phyloP scores from a whole-genome alignment of 2,113 vertebrate species.

The Sinocyclocheilus maitianheensis region DNA sequence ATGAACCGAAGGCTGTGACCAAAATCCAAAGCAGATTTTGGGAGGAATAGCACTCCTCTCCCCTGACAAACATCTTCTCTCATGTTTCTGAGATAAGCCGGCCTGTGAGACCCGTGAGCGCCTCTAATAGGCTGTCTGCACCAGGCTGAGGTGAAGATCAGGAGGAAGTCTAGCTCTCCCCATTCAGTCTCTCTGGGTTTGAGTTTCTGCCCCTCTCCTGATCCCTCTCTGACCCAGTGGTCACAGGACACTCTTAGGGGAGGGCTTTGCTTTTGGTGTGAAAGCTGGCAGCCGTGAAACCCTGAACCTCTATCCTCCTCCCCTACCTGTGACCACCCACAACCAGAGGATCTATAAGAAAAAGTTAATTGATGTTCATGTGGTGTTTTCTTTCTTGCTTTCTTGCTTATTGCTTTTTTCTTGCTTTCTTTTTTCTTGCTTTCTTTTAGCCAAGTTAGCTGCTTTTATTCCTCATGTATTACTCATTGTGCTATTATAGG shows the following conservation, averaged over 20 bases:
- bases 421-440: background rate
- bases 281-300: slow-evolving; percentile 43
- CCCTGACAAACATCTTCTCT: slow-evolving; percentile 58
- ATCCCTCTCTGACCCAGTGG: slow-evolving; percentile 37
- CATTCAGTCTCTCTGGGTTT: slow-evolving; percentile 42
- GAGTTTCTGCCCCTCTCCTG: slow-evolving; percentile 54
- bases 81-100: slow-evolving; percentile 48
- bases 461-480: background rate
- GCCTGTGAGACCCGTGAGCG: slow-evolving; percentile 37
- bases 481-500: background rate
- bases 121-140: slow-evolving; percentile 12
- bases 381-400: background rate
- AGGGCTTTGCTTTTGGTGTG: slow-evolving; percentile 25
- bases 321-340: slow-evolving; percentile 43
- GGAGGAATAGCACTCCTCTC: slow-evolving; percentile 40
- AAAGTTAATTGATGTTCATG: background rate
- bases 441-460: background rate
- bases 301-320: slow-evolving; percentile 25
- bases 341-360: slow-evolving; percentile 17
- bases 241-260: slow-evolving; percentile 39
- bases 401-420: background rate
- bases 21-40: slow-evolving; percentile 35
- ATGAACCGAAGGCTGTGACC: background rate
- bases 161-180: slow-evolving; percentile 38
- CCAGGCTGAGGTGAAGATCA: slow-evolving; percentile 18